phyloP scores from a whole-genome alignment of 2,888 invertebrate species.

The Camponotus fellah region DNA sequence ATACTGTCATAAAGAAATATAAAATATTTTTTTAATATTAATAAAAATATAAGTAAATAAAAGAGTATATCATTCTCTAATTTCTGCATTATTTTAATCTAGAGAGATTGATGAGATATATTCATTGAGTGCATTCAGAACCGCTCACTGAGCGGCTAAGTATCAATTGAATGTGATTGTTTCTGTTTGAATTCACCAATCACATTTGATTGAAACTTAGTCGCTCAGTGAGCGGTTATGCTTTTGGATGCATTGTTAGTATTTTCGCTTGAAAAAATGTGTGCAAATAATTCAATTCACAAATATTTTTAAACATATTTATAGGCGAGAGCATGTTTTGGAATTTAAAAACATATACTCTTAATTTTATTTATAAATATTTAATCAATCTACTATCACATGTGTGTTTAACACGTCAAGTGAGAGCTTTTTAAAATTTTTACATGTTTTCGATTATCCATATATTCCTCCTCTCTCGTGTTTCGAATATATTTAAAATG shows the following conservation, averaged over 20 bases:
- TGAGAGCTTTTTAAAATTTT: neutral
- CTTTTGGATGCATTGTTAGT: too few species aligned
- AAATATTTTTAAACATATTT: neutral
- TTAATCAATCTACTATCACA: neutral
- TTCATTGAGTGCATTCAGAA: too few species aligned
- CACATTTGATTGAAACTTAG: too few species aligned
- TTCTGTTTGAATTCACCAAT: too few species aligned
- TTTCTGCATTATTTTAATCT: neutral
- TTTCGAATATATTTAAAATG: slow-evolving; percentile 19
- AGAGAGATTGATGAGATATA: slow-evolving; percentile 2
- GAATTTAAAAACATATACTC: neutral
- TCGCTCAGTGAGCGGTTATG: too few species aligned
- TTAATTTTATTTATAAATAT: neutral
- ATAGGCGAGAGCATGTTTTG: neutral
- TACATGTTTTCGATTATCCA: neutral
- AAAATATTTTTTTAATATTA: neutral
- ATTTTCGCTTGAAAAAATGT: neutral
- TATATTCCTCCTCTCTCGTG: neutral
- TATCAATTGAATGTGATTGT: too few species aligned
- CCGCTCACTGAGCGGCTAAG: too few species aligned
- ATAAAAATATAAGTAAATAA: neutral
- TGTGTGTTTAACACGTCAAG: neutral
- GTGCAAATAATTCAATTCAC: neutral
- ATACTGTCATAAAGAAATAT: neutral
- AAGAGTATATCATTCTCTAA: neutral